Base-by-base conservation (phyloP, 1,140 invertebrate species). In the Drosophila malerkotliana region DNA sequence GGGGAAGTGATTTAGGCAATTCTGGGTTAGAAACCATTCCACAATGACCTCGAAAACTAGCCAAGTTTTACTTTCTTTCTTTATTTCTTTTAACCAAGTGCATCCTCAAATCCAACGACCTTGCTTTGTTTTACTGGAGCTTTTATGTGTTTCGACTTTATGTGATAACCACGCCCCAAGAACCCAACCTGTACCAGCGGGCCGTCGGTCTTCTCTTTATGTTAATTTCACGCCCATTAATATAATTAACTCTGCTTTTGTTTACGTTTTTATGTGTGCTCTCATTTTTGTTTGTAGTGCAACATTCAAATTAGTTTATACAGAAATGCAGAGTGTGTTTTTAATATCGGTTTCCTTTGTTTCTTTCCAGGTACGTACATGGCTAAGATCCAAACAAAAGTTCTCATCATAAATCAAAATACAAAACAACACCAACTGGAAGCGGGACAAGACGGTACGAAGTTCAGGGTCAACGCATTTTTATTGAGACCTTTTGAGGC, bases 101-200 rank as follows among this genome's bases (percentile, higher is more conserved):
- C 64, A 71, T 69, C 52, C 15, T 21, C 15, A 47, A 30, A 53
- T 44, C 3, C 48, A 24, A 37, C 59, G 81, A 85, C 81, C 81
- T 85, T 85, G 78, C 82, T 82, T 85, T 84, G 82, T 85, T 77
- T 76, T 58, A 10, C 18, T 14, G 0, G 6, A 32, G 59, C 37
- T 62, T 39, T 58, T 62, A 49, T 26, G 21, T 21, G 30, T 55
- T 45, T 56, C 47, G 32, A 15, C 56, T 54, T 68, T 61, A 34
- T 34, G 18, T 37, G 14, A 60, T 59, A 14, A 69, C 68, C 62
- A 69, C 79, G 54, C 74, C 79, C 67, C 58, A 71, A 85, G 77
- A 80, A 77, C 54, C 48, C 1, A 44, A 44, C 41, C 15, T 62
- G 63, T 18, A 18, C 39, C 56, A 66, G 39, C 45, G 45, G 44